Base-by-base conservation (phyloP, 2,113 vertebrate genomes). In the Leptosomus discolor region DNA sequence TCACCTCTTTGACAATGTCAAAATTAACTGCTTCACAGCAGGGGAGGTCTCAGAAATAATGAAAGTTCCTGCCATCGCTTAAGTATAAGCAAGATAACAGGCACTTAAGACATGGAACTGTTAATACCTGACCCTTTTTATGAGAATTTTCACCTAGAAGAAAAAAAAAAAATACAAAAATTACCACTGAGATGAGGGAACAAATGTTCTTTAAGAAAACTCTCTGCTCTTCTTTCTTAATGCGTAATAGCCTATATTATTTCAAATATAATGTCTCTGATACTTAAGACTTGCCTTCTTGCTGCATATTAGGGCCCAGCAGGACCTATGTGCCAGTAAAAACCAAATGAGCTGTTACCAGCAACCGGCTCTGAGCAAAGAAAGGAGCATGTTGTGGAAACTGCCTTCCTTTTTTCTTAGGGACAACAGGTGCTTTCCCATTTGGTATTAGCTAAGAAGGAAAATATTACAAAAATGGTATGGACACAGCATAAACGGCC, bases 11-110 rank as follows among this genome's bases (percentile, higher is more conserved):
- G 41, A 85, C 70, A 94, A 94, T 58, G 85, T 93, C 95, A 96
- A 90, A 97, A 92, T 93, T 90, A 95, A 92, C 90, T 91, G 75
- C 88, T 93, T 90, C 85, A 92, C 92, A 92, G 85, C 71, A 96
- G 85, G 78, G 64, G 45, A 88, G 16, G 23, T 41, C 88, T 90
- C 73, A 70, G 67, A 95, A 94, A 90, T 74, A 70, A 70, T 88
- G 82, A 32, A 95, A 95, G 51, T 60, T 93, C 68, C 56, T 91
- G 60, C 64, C 83, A 56, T 70, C 58, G 7, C 43, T 86, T 51
- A 63, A 88, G 75, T 81, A 70, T 57, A 93, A 93, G 82, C 79
- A 90, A 84, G 82, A 74, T 84, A 97, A 90, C 56, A 74, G 73
- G 79, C 85, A 94, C 64, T 93, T 97, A 83, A 60, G 58, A 84